These are phyloP conservation scores for Leuctra nigra DNA, from an alignment of 2,888 invertebrate species.

Conservation along the genomic window DNA sequence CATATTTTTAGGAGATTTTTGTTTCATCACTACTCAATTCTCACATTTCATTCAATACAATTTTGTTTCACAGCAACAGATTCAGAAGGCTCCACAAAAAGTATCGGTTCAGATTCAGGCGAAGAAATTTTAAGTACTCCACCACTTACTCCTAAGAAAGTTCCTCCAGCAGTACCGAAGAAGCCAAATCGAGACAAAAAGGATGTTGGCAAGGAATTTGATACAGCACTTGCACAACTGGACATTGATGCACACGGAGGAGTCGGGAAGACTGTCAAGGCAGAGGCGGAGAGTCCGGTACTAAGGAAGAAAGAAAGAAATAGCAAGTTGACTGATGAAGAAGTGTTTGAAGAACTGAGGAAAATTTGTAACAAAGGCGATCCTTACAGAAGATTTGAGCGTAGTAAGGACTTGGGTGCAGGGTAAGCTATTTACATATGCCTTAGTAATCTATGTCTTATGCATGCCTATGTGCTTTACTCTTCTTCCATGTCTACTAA, in stretches of 20 bases:
- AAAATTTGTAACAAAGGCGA: conserved; percentile 76
- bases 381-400: conserved; percentile 72
- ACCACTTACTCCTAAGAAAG: conserved; percentile 10
- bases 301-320: conserved; percentile 53
- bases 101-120: conserved; percentile 11
- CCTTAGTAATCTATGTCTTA: background rate
- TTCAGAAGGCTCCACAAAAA: conserved; percentile 7
- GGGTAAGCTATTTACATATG: conserved; percentile 50
- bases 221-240: conserved; percentile 24
- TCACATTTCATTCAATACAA: conserved; percentile 36
- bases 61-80: background rate
- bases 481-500: too few relatives aligned
- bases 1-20: too few relatives aligned
- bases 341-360: conserved; percentile 68
- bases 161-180: conserved; percentile 23
- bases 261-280: conserved; percentile 33
- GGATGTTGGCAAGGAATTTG: conserved; percentile 20
- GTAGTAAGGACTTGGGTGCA: conserved; percentile 78
- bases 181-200: conserved; percentile 10
- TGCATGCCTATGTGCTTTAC: background rate
- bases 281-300: conserved; percentile 49
- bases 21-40: too few relatives aligned
- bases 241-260: conserved; percentile 35
- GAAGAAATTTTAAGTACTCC: background rate
- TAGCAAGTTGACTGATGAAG: conserved; percentile 57